phyloP scores from a whole-genome alignment of 2,797 vertebrate genomes.

The Sebastes dallii region DNA sequence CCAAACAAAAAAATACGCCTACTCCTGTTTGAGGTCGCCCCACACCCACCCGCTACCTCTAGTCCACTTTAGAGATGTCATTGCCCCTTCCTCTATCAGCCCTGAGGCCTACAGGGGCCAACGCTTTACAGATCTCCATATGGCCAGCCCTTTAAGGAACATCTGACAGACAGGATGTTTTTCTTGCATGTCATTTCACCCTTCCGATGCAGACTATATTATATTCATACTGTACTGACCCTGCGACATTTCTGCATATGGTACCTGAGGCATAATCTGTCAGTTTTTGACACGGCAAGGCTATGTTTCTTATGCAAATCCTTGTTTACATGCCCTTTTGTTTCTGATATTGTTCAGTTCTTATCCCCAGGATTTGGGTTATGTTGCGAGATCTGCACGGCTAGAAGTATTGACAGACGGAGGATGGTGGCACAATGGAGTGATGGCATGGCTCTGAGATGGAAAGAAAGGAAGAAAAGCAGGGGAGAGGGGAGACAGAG shows the following conservation, averaged over 20 bases:
- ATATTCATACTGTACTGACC: constrained; percentile 52
- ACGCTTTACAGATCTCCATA: constrained; percentile 64
- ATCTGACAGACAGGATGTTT: constrained; percentile 52
- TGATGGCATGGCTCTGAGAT: constrained; percentile 46
- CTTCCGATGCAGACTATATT: constrained; percentile 11
- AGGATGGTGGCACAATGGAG: constrained; percentile 37
- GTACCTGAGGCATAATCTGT: constrained; percentile 66
- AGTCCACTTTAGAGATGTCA: constrained; percentile 33
- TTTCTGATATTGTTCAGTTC: constrained; percentile 15
- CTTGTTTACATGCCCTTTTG: constrained; percentile 60
- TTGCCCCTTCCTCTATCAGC: background rate
- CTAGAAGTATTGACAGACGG: constrained; percentile 30
- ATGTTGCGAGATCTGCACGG: background rate
- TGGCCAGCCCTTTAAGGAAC: constrained; percentile 46
- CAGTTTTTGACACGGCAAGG: constrained; percentile 44
- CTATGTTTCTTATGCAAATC: constrained; percentile 55
- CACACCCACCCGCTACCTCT: constrained; percentile 2
- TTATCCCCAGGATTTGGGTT: constrained; percentile 53
- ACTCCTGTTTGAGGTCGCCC: constrained; percentile 29
- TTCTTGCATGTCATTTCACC: constrained; percentile 41
- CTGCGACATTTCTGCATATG: constrained; percentile 52
- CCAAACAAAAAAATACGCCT: constrained; percentile 10
- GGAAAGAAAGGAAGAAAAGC: constrained; percentile 51
- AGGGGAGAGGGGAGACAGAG: constrained; percentile 69
- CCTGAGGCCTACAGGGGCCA: constrained; percentile 45